A percentile compares a stretch with the other conserved stretches of the same genome.
Conservation (phyloP, 2,797 vertebrate species). For the Coilia nasus region DNA sequence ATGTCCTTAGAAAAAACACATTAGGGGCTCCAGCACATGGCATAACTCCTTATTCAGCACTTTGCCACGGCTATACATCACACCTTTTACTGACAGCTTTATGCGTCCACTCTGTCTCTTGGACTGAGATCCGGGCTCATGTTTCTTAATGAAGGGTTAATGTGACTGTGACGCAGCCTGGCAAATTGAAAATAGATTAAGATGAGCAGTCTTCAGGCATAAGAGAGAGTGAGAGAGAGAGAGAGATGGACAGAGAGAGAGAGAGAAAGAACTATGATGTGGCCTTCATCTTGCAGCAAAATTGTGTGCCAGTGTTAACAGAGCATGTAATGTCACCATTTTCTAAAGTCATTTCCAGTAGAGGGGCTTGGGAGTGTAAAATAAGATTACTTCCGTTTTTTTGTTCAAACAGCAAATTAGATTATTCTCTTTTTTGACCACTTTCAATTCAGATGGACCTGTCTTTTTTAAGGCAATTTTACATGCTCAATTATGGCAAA, state of each 20-base stretch:
- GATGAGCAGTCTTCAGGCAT: neutral
- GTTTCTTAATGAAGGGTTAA: conserved; percentile 23
- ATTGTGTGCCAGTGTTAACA: conserved; percentile 29
- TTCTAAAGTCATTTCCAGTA: conserved; percentile 44
- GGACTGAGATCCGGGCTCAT: neutral
- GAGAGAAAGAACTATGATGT: no score
- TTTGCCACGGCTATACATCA: neutral
- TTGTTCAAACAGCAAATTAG: conserved; percentile 27
- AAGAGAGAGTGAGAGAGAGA: no score
- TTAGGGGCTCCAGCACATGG: neutral
- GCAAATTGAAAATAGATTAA: conserved; percentile 51
- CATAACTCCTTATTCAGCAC: neutral
- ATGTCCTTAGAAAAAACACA: neutral
- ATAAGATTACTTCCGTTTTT: conserved; percentile 40
- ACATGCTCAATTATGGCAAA: conserved; percentile 59
- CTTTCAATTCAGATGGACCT: conserved; percentile 58
- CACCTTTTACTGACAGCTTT: neutral
- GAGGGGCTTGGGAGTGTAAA: conserved; percentile 43
- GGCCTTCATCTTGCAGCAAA: neutral
- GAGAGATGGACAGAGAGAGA: no score
- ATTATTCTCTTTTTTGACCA: conserved; percentile 50
- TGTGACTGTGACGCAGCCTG: conserved; percentile 34
- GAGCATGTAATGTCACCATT: conserved; percentile 32
- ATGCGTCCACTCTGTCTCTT: neutral
- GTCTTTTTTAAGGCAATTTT: conserved; percentile 53